Base-by-base conservation (phyloP, 2,888 invertebrate genomes). In the Diadegma fenestrale region DNA sequence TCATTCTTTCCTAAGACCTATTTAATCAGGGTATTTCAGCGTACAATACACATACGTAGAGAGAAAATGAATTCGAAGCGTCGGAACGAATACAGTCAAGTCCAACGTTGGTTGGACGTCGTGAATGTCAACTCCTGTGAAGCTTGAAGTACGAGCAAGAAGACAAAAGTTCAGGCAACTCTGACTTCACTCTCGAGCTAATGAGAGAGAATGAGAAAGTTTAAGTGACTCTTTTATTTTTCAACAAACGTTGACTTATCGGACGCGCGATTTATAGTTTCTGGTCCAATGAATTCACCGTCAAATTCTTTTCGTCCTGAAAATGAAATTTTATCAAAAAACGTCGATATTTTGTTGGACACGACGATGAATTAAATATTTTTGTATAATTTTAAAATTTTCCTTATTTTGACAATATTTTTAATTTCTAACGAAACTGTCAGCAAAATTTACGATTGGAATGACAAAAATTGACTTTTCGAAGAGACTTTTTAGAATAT, bases 181-280 rank as follows among this genome's bases (percentile, higher is more conserved):
- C 66, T 58, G 43, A 69, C 78, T 72, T 41, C 14, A 45, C 63
- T 48, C 43, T 51, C 51, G 63, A 37, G 26, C 7, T 58, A 22
- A 22, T 14, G 43, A 58, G 19, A 41, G 41, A 48, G 17, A n/a
- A n/a, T 14, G 48, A 37, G 26, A 17, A 41, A 41, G 26, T n/a
- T 58, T 17, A 17, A 30, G 41, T 5, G 17, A 17, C 6, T 90
- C 88, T 90, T 91, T 91, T 90, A 91, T 91, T 91, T 91, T 88
- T 89, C 89, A 89, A 45, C 87, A 87, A 82, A 88, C 86, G 85
- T 84, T 82, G 88, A 86, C 89, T 91, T 91, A 90, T 91, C 89
- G 89, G 86, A 84, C 84, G 83, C 84, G 84, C 87, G 89, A 91
- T 91, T 90, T 89, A 91, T 90, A 87, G 89, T 89, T 88, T 19